Base-by-base conservation (phyloP, 1,140 invertebrate genomes). In the Leptopilina clavipes region DNA sequence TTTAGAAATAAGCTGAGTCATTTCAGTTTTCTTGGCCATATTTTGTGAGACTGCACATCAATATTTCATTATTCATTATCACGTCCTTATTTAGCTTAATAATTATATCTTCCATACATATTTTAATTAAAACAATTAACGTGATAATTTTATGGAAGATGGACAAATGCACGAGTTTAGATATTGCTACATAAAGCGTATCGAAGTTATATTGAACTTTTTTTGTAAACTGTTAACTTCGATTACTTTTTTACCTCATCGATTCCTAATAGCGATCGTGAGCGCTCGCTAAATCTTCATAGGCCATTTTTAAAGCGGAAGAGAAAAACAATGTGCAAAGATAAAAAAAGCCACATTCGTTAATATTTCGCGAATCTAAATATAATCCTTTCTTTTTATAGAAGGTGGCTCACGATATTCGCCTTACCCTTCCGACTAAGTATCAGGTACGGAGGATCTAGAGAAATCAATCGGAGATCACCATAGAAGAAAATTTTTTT, bases 391-490 rank as follows among this genome's bases (percentile, higher is more conserved):
- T 12, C 11, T 22, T 59, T 59, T 25, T 59, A 14, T 31, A 65
- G 25, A 65, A 65, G 59, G 14, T 31, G 59, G 59, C 59, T 31
- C 44, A 45, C 44, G 44, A 45, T 45, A 25, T 59, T 59, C 22
- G 59, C 25, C 59, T 65, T 31, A 25, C 59, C 59, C 59, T 65
- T 65, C 25, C 59, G 25, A 65, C 25, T 65, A 65, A 65, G 14
- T 65, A 65, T 65, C 59, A 65, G 59, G 59, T 65, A 65, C 59
- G 59, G 59, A 65, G 59, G 59, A 65, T 65, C 59, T 65, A 65
- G 59, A 65, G 59, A 65, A 65, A 31, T 52, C n/a, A 52, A 52
- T 52, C 48, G 48, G 48, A 52, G 25, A 65, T 65, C 59, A 65
- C 59, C 59, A 14, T 65, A 31, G 22, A 37, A 14, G 59, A 65